Base-by-base conservation (phyloP, 2,888 invertebrate genomes). In the Augochlorella aurata region DNA sequence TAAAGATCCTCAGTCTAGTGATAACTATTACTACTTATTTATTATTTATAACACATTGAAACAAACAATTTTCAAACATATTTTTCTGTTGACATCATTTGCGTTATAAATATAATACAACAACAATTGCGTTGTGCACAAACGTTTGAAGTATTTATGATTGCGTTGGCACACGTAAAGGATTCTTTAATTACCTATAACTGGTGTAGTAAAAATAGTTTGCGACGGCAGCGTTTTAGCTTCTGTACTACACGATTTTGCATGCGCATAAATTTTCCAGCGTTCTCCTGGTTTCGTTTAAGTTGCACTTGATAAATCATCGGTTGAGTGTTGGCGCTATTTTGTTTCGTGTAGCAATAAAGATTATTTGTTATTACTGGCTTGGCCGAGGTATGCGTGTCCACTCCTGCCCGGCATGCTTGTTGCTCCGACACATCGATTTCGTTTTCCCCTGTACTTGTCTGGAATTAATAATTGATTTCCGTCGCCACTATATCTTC, bases 331-430 rank as follows among this genome's bases (percentile, higher is more conserved):
- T 44, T 70, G 38, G 14, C 24, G 21, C 69, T 67, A 68, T 79
- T 81, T 81, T 79, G 75, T 75, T 71, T 75, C 79, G 16, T 47
- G 52, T 16, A 63, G 47, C 70, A 54, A 9, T 75, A 79, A 71
- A 79, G 67, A 81, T 75, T 79, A 81, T 72, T 81, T 75, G 75
- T 75, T 79, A 49, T 63, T 72, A 52, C 75, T 54, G 71, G 21
- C 71, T 38, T 58, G 54, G 14, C 66, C 58, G 70, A 81, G 61
- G 63, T 77, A 76, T 54, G 65, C 65, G 29, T 70, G 50, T 70
- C 29, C 38, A 21, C 45, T 10, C 9, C 54, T 49, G 70, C 52
- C 24, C 54, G 21, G 49, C 29, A 52, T 54, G 73, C 79, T 81
- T 70, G 70, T 74, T 74, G 58, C 61, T 74, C 74, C 14, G 61